Conservation (phyloP, 2,888 invertebrate genomes). For the Nasonia oneida region DNA sequence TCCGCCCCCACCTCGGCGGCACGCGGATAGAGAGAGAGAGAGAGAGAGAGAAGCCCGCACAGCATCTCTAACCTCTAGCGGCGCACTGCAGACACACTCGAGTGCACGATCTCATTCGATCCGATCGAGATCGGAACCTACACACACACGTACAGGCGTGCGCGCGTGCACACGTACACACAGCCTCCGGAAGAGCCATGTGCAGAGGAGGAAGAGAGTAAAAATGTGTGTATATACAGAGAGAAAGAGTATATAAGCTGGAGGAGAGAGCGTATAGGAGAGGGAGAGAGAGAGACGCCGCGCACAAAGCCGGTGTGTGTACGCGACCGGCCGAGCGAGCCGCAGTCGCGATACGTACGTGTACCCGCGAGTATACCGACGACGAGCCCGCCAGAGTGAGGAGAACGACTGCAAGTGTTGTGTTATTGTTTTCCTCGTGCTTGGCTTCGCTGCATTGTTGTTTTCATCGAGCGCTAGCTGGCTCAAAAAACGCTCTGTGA, state of each 20-base stretch:
- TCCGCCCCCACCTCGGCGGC: conserved; percentile 25
- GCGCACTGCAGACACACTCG: neutral
- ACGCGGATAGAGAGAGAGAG: conserved; percentile 16
- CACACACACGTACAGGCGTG: neutral
- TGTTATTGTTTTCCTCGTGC: conserved; percentile 10
- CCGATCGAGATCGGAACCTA: conserved; percentile 45
- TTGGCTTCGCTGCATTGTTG: neutral
- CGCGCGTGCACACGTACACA: neutral
- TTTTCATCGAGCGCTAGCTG: neutral
- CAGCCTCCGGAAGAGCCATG: conserved; percentile 20
- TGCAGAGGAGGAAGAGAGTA: conserved; percentile 27
- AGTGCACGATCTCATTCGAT: conserved; percentile 34
- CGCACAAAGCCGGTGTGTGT: conserved; percentile 32
- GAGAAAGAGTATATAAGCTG: neutral
- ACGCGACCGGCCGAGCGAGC: conserved; percentile 19
- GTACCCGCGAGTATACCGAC: conserved; percentile 13
- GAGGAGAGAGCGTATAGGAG: neutral
- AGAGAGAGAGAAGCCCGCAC: conserved; percentile 24
- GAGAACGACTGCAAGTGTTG: neutral
- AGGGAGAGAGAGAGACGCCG: conserved; percentile 6
- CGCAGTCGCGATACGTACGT: conserved; percentile 59
- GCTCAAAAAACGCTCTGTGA: neutral
- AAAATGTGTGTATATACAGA: conserved; percentile 17
- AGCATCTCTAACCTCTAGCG: conserved; percentile 10
- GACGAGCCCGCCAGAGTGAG: neutral